Conservation (phyloP, 92 coral and sea anemone species). For the Galaxea fascicularis region DNA sequence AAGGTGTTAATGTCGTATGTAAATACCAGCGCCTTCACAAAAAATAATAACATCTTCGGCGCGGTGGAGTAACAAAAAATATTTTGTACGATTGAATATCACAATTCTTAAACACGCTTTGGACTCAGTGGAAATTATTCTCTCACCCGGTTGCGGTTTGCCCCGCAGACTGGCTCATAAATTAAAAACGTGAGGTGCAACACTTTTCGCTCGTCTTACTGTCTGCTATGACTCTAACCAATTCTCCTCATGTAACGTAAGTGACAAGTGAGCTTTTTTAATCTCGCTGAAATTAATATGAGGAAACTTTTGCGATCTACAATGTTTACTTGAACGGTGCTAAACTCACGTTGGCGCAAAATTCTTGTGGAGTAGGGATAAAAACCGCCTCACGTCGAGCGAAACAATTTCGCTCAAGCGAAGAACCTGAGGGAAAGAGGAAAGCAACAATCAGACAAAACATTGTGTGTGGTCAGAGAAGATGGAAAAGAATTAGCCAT, state of each 20-base stretch:
- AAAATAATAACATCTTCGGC: slow-evolving; percentile 61
- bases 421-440: slow-evolving; percentile 75
- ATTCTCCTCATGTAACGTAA: slow-evolving; percentile 40
- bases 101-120: neutral
- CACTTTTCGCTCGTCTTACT: slow-evolving; percentile 14
- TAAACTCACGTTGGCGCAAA: slow-evolving; percentile 84
- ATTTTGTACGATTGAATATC: neutral
- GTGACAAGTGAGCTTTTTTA: slow-evolving; percentile 62
- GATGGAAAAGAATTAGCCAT: slow-evolving; percentile 39
- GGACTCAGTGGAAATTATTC: slow-evolving; percentile 15
- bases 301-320: slow-evolving; percentile 49
- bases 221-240: slow-evolving; percentile 60
- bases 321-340: slow-evolving; percentile 44
- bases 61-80: slow-evolving; percentile 51
- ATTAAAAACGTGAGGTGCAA: slow-evolving; percentile 5
- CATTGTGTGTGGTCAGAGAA: slow-evolving; percentile 56
- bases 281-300: slow-evolving; percentile 64
- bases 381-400: slow-evolving; percentile 91
- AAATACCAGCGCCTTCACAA: slow-evolving; percentile 53
- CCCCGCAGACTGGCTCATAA: slow-evolving; percentile 8
- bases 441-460: slow-evolving; percentile 28
- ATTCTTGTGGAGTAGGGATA: slow-evolving; percentile 90
- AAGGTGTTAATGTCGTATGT: slow-evolving; percentile 77
- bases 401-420: slow-evolving; percentile 90
- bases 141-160: neutral